These are phyloP conservation scores for Trematocara zebra DNA, from an alignment of 2,113 vertebrate genomes.

Conservation along the genomic window DNA sequence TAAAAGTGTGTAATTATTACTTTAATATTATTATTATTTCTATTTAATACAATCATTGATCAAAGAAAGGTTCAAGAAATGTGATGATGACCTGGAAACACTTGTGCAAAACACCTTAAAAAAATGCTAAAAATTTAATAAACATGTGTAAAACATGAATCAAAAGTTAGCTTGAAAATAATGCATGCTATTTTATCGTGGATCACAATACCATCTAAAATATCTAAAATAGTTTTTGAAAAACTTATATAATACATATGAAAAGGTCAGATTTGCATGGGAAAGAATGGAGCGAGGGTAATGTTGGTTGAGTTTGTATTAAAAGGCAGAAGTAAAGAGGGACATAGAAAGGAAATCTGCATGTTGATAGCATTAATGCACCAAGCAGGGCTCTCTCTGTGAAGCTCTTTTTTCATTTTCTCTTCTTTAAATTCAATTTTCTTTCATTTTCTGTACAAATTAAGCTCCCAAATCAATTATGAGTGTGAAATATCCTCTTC, in stretches of 20 bases:
- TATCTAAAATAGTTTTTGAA: neutral
- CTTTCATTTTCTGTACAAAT: constrained; percentile 5
- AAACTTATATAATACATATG: neutral
- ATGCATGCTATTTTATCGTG: neutral
- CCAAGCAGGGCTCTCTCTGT: neutral
- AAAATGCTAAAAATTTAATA: neutral
- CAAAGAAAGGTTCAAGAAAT: neutral
- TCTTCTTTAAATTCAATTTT: neutral
- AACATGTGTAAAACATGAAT: neutral
- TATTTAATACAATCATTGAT: neutral
- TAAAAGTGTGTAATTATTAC: neutral
- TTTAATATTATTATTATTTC: neutral
- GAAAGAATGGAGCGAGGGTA: neutral
- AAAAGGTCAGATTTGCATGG: neutral
- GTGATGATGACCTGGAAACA: neutral
- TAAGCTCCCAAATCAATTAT: constrained; percentile 25
- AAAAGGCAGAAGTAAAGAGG: neutral
- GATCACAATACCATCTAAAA: neutral
- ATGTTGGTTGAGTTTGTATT: neutral
- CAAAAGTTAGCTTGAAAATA: neutral
- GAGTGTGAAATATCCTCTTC: constrained; percentile 9
- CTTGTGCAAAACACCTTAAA: neutral
- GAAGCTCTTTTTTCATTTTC: neutral
- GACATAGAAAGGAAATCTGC: neutral
- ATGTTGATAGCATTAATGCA: neutral